A percentile compares a stretch with the other conserved stretches of the same genome.
Evolutionary conservation across 2,888 invertebrate genomes (phyloP).

Genomic region (Polydrusus tereticollis): DNA sequence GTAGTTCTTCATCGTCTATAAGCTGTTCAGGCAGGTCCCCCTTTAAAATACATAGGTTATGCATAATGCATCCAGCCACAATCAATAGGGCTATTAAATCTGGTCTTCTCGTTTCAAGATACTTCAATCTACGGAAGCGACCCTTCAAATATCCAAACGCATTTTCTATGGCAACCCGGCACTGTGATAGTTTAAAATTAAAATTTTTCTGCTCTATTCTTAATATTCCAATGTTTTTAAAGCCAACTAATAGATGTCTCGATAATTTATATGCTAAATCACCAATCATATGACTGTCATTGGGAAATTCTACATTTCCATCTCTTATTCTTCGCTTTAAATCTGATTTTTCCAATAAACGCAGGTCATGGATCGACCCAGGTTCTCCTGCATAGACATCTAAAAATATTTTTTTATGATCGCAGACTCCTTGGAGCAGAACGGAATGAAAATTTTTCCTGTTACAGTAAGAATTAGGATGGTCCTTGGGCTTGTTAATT

Average conservation of each 20-base stretch:
- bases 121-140: constrained; percentile 18
- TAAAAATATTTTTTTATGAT: constrained; percentile 47
- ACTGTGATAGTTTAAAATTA: too few relatives aligned
- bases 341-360: constrained; percentile 49
- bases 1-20: background rate
- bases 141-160: constrained; percentile 19
- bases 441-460: constrained; percentile 47
- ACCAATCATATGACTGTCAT: constrained; percentile 9
- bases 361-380: constrained; percentile 49
- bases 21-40: background rate
- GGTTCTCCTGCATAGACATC: too few relatives aligned
- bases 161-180: too few relatives aligned
- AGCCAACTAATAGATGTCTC: background rate
- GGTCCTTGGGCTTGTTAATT: background rate
- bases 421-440: constrained; percentile 52
- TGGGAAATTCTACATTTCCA: constrained; percentile 19
- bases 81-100: constrained; percentile 9
- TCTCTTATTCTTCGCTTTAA: constrained; percentile 36
- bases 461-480: constrained; percentile 46
- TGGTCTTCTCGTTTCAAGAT: constrained; percentile 10
- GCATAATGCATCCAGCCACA: background rate
- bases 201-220: background rate
- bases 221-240: background rate
- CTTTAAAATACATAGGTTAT: constrained; percentile 22
- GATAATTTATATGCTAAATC: constrained; percentile 3